Base-by-base conservation (phyloP, 2,113 vertebrate species). In the Thalassoma bifasciatum region DNA sequence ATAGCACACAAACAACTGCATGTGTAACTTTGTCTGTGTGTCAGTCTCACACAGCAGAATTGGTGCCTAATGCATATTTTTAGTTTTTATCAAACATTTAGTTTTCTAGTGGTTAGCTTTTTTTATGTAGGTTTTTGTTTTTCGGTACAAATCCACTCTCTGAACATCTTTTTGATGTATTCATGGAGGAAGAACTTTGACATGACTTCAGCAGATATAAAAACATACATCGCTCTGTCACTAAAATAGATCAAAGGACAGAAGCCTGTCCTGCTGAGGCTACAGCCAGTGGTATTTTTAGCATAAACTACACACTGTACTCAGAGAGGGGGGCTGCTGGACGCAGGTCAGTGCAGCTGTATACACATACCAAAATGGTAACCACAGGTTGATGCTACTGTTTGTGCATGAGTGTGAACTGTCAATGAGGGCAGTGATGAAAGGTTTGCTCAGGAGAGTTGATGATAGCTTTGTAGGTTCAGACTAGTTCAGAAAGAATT, bases 221-320 rank as follows among this genome's bases (percentile, higher is more conserved):
- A 88, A 91, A 92, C 85, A 91, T 77, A 88, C 83, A 81, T 68
- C 36, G 65, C 64, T 76, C 70, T 75, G 66, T 52, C 8, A 80
- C 86, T 52, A 79, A 90, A 93, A 92, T 90, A 92, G 89, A 91
- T 86, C 11, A 36, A 92, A 92, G 89, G 85, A 61, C 71, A 83
- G 77, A 63, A 36, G 71, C 66, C 64, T 77, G 62, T 75, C 79
- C 75, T 61, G 72, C 75, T 86, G 79, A 87, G 83, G 79, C 62
- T 50, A 19, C 74, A 86, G 84, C 68, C 85, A 72, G 69, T 40
- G 42, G 64, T 93, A 93, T 93, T 92, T 92, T 93, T 94, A 92
- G 87, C 77, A 86, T 83, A 79, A 84, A 85, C 85, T 68, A 81
- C 71, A 69, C 83, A 77, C 73, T 77, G 64, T 86, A 75, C 77